A percentile compares a stretch with the other conserved stretches of the same genome.
phyloP scores from a whole-genome alignment of 1,140 invertebrate species.

The Helicorthomorpha holstii region DNA sequence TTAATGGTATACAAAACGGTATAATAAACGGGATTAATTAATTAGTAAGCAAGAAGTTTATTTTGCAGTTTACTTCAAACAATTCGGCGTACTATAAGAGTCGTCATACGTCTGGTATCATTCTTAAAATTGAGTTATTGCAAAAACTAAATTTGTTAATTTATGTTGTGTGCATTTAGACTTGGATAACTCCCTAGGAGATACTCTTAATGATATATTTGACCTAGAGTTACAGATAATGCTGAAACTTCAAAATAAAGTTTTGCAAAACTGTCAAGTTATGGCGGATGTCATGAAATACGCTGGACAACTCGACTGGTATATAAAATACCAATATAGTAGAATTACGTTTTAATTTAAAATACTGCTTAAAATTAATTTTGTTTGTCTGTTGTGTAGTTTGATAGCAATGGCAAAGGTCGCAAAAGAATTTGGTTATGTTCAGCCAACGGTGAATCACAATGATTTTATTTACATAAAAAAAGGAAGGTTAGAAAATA shows the following conservation, averaged over 20 bases:
- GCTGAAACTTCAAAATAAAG: conserved; percentile 41
- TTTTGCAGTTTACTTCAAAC: conserved; percentile 40
- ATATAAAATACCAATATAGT: conserved; percentile 14
- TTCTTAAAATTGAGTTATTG: conserved; percentile 4
- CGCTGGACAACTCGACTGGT: conserved; percentile 58
- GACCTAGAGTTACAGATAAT: conserved; percentile 57
- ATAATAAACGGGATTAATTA: background rate
- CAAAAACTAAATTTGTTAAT: background rate
- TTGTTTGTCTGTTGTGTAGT: conserved; percentile 29
- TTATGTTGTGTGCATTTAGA: conserved; percentile 34
- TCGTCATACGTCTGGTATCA: conserved; percentile 45
- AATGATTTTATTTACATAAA: conserved; percentile 43
- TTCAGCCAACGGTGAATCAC: conserved; percentile 40
- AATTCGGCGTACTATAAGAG: conserved; percentile 56
- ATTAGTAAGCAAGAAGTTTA: conserved; percentile 2
- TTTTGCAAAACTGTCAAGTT: conserved; percentile 39
- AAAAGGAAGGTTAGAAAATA: conserved; percentile 34
- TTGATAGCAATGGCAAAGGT: conserved; percentile 51
- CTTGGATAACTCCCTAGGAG: conserved; percentile 52
- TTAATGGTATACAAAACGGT: conserved; percentile 37
- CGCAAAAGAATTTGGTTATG: conserved; percentile 49
- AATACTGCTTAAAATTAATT: background rate
- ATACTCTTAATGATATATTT: conserved; percentile 53
- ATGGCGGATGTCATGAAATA: conserved; percentile 41
- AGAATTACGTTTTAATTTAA: background rate